Evolutionary conservation across 2,113 vertebrate genomes (phyloP).

Genomic region (Pygoscelis antarcticus): DNA sequence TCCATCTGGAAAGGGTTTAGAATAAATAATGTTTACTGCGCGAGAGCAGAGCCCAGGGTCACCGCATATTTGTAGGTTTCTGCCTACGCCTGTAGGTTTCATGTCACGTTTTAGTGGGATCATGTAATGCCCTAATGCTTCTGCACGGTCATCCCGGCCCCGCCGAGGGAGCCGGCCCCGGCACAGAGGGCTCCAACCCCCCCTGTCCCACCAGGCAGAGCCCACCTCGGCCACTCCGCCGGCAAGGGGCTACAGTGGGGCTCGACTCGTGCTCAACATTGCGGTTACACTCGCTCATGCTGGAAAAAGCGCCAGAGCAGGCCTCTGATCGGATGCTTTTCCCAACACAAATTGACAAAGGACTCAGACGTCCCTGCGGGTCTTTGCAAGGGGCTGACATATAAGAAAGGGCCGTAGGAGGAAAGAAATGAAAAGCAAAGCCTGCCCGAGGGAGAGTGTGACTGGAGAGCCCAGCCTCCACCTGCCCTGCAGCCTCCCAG

Average conservation of each 20-base stretch:
- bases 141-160: neutral
- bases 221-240: accelerated
- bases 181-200: neutral
- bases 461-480: neutral
- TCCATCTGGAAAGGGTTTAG: slow-evolving; percentile 70
- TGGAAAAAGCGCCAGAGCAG: neutral
- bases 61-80: slow-evolving; percentile 64
- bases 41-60: slow-evolving; percentile 61
- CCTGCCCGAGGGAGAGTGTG: accelerated
- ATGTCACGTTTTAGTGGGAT: slow-evolving; percentile 57
- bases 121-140: slow-evolving; percentile 26
- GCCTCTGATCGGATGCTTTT: accelerated
- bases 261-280: accelerated
- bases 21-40: slow-evolving; percentile 65
- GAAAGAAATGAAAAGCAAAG: neutral
- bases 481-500: neutral
- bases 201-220: neutral
- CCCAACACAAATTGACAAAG: neutral
- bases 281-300: accelerated
- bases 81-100: slow-evolving; percentile 59
- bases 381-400: neutral
- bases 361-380: accelerated
- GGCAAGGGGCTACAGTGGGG: neutral
- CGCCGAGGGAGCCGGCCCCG: neutral
- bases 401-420: accelerated